phyloP scores from a whole-genome alignment of 2,797 vertebrate species.

The Valencia hispanica region DNA sequence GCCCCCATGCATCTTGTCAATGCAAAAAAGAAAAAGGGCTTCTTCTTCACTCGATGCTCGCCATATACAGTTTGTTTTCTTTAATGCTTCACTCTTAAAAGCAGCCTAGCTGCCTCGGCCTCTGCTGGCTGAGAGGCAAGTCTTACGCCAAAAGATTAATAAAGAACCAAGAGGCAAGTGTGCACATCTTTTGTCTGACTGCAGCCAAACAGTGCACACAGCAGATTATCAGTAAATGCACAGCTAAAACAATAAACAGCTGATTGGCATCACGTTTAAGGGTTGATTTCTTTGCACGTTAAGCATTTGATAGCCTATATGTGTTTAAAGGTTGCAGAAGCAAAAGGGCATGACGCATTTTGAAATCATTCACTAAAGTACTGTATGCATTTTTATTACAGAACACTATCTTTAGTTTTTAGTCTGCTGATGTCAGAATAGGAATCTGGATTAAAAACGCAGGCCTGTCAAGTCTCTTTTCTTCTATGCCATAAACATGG shows the following conservation, averaged over 20 bases:
- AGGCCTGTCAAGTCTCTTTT: conserved; percentile 30
- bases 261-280: conserved; percentile 28
- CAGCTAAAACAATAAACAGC: conserved; percentile 42
- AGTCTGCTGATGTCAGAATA: conserved; percentile 18
- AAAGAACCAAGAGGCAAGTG: conserved; percentile 11
- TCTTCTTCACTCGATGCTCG: conserved; percentile 40
- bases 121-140: conserved; percentile 38
- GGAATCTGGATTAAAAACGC: conserved; percentile 16
- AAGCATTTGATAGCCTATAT: background rate
- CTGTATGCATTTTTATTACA: conserved; percentile 1
- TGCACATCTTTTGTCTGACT: conserved; percentile 48
- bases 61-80: conserved; percentile 63
- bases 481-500: conserved; percentile 54
- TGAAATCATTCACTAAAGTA: conserved; percentile 13
- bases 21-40: conserved; percentile 40
- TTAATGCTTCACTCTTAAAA: conserved; percentile 45
- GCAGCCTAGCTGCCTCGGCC: background rate
- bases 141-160: conserved; percentile 28
- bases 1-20: conserved; percentile 65
- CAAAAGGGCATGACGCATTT: background rate
- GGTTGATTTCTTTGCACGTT: background rate
- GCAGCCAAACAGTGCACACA: conserved; percentile 27
- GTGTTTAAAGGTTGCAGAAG: conserved; percentile 15
- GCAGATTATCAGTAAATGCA: conserved; percentile 41
- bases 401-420: conserved; percentile 12